Base-by-base conservation (phyloP, 2,888 invertebrate species). In the Syritta pipiens region DNA sequence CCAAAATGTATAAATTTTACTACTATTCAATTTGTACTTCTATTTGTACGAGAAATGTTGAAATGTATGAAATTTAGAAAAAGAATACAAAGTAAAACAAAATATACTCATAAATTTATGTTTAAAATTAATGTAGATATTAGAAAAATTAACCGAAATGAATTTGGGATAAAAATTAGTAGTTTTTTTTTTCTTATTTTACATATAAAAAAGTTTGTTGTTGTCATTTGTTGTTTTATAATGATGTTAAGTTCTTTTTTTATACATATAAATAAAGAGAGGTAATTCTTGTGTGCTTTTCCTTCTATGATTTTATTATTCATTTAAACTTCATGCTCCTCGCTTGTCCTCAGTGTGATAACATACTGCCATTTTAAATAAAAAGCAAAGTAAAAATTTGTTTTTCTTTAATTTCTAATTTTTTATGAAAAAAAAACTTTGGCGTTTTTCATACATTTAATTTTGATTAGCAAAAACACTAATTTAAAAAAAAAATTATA, bases 391-490 rank as follows among this genome's bases (percentile, higher is more conserved):
- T 55, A 32, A 75, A n/a, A 51, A 53, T 37, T 35, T 42, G 37
- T 82, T 81, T 57, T 63, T 62, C 63, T 69, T 72, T 22, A 22
- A 9, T 44, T 37, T 68, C 17, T 44, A 51, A 69, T 51, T 51
- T 40, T 62, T 44, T n/a, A n/a, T n/a, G n/a, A 79, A 44, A 51
- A 60, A 57, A 77, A 68, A 55, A 48, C 74, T 79, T 79, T 79
- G 79, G 79, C 67, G 67, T 72, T 60, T 55, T 19, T 32, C 51
- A 48, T 35, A 74, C 24, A 62, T 60, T 71, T 30, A 79, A 79
- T 79, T 79, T 74, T 79, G 79, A 79, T 79, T 79, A 74, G 79
- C 67, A 79, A 79, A 79, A 74, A 26, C 74, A 74, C 79, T 79
- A 79, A 74, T 74, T 72, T 60, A 32, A 35, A 72, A 75, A 71